A percentile compares a stretch with the other conserved stretches of the same genome.
phyloP scores from a whole-genome alignment of 2,888 invertebrate genomes.

The Cheilosia soror region DNA sequence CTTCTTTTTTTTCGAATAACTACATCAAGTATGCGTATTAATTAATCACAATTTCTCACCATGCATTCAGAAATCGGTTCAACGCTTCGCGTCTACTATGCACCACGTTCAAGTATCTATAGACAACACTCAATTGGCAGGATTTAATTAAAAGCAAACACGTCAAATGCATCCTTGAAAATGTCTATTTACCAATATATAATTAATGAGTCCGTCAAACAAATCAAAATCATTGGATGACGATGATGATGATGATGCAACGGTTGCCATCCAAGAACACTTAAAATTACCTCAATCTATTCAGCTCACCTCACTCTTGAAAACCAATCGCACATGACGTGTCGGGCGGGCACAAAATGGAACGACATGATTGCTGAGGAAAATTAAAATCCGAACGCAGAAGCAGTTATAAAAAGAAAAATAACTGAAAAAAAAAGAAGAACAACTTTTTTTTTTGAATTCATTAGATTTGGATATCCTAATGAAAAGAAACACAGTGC shows the following conservation, averaged over 20 bases:
- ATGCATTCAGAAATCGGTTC: slow-evolving; percentile 47
- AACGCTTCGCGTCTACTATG: slow-evolving; percentile 46
- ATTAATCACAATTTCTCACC: slow-evolving; percentile 58
- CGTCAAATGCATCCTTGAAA: slow-evolving; percentile 67
- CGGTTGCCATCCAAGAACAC: slow-evolving; percentile 41
- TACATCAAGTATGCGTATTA: slow-evolving; percentile 62
- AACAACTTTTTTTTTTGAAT: slow-evolving; percentile 26
- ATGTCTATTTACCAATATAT: slow-evolving; percentile 70
- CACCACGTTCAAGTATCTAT: slow-evolving; percentile 29
- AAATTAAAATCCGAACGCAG: slow-evolving; percentile 58
- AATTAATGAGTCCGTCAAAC: slow-evolving; percentile 70
- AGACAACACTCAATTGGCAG: slow-evolving; percentile 61
- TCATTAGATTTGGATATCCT: slow-evolving; percentile 63
- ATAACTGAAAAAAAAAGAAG: slow-evolving; percentile 15
- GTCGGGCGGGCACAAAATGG: not conserved
- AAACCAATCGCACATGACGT: slow-evolving; percentile 63
- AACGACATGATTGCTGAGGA: slow-evolving; percentile 36
- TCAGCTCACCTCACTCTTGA: slow-evolving; percentile 50
- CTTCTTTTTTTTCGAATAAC: slow-evolving; percentile 32
- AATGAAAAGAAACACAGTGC: slow-evolving; percentile 46
- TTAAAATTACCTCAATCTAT: slow-evolving; percentile 68
- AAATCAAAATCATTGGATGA: slow-evolving; percentile 53
- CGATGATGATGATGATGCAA: slow-evolving; percentile 2
- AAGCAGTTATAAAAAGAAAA: not conserved
- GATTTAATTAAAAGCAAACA: slow-evolving; percentile 72